A percentile compares a stretch with the other conserved stretches of the same genome.
Conservation (phyloP, 2,797 vertebrate species). For the Gymnoscopelus braueri region DNA sequence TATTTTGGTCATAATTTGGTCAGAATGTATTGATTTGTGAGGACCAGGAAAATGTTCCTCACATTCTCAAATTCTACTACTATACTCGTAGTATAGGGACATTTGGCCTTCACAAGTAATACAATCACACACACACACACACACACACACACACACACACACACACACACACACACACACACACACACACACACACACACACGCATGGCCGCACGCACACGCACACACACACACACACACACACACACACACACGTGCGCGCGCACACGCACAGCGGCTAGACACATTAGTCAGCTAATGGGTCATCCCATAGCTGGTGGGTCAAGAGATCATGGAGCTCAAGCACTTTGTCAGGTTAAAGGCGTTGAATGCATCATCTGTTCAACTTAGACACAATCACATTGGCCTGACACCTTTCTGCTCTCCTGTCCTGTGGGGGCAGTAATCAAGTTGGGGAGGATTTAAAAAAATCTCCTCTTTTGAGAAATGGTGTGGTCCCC, state of each 20-base stretch:
- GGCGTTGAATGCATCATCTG: slow-evolving; percentile 71
- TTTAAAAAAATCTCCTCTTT: slow-evolving; percentile 11
- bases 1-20: no score
- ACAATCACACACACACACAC: background rate
- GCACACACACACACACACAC: slow-evolving; percentile 11
- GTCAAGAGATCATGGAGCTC: slow-evolving; percentile 74
- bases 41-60: no score
- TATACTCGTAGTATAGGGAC: no score
- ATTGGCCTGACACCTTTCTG: slow-evolving; percentile 24
- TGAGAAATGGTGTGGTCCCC: background rate
- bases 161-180: slow-evolving; percentile 11
- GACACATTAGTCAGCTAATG: slow-evolving; percentile 78
- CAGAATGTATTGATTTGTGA: no score
- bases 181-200: slow-evolving; percentile 7
- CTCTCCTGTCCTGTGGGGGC: slow-evolving; percentile 38
- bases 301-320: slow-evolving; percentile 67
- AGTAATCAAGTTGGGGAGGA: slow-evolving; percentile 22
- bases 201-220: slow-evolving; percentile 8
- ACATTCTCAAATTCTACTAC: no score
- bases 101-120: background rate
- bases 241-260: slow-evolving; percentile 10
- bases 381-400: slow-evolving; percentile 70
- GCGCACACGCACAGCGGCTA: slow-evolving; percentile 34
- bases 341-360: slow-evolving; percentile 71
- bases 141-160: slow-evolving; percentile 26